Evolutionary conservation across 2,113 vertebrate species (phyloP), one percentile per base, ranked within the genome.

Genomic region (Alosa alosa): DNA sequence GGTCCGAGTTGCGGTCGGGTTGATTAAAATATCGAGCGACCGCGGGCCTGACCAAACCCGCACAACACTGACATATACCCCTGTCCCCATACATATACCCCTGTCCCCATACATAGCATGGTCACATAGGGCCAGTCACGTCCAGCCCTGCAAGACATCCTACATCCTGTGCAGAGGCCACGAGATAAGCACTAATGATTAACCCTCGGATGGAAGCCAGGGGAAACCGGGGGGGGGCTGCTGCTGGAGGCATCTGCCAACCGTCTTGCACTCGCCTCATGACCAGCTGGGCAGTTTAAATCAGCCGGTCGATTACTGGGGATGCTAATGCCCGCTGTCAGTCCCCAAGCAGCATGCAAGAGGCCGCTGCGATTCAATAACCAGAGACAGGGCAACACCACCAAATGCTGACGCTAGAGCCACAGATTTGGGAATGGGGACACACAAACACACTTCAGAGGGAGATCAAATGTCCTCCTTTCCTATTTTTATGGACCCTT

Each of bases 221-320:
- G 41, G 41, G 1, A 20, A 8, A 10, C 20, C 25, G 25, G 36
- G 41, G 22, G 9, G 45, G 46, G 44, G 20, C 39, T 22, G 36
- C 41, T 20, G 64, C 64, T 47, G 18, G 83, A 75, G 75, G 75
- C 88, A 84, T 82, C 60, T 85, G 82, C 39, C 50, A 41, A 88
- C 83, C 82, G 81, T 82, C 85, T 47, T 46, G 57, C 84, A 45
- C 22, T 83, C 82, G 86, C 82, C 83, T 83, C 64, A 84, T 60
- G 39, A 88, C 82, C 89, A 86, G 55, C 85, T 87, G 82, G 82
- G 57, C 64, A 46, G n/a, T 78, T 89, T 52, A 86, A 86, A 50
- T 52, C n/a, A 57, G 18, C 45, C 2, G 0, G 9, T 75, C 81
- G 57, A 89, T 90, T 88, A 36, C 64, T 41, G n/a, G 84, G 60